Conservation (phyloP, 2,888 invertebrate genomes). For the Phaonia tiefii region DNA sequence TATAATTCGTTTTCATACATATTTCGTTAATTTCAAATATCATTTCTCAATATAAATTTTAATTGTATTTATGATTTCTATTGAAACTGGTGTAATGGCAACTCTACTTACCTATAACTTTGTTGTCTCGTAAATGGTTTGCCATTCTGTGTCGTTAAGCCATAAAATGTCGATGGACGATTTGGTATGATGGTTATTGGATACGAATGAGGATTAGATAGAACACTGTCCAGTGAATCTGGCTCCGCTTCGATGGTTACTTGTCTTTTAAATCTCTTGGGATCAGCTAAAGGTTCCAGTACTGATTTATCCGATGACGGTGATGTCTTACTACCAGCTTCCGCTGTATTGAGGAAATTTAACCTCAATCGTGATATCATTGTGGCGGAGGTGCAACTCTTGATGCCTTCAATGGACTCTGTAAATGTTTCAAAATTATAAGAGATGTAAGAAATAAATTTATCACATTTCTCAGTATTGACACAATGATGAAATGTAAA, state of each 20-base stretch:
- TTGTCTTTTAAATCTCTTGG: slow-evolving; percentile 69
- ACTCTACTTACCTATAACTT: slow-evolving; percentile 78
- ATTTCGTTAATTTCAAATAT: no score
- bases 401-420: no score
- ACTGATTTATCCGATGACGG: slow-evolving; percentile 35
- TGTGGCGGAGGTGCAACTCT: no score
- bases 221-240: slow-evolving; percentile 79
- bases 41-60: neutral
- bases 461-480: neutral
- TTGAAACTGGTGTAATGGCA: neutral
- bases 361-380: slow-evolving; percentile 66
- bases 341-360: slow-evolving; percentile 58
- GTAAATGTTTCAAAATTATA: no score
- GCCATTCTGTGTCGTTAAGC: slow-evolving; percentile 74
- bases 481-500: neutral
- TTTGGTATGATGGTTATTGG: slow-evolving; percentile 80
- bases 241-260: slow-evolving; percentile 79
- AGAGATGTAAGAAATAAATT: slow-evolving; percentile 28
- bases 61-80: no score
- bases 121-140: slow-evolving; percentile 76
- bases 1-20: no score
- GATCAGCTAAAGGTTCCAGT: slow-evolving; percentile 40
- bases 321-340: slow-evolving; percentile 35
- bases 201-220: slow-evolving; percentile 79
- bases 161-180: slow-evolving; percentile 77